phyloP scores from a whole-genome alignment of 2,797 vertebrate genomes.

The Coregonus suidteri region DNA sequence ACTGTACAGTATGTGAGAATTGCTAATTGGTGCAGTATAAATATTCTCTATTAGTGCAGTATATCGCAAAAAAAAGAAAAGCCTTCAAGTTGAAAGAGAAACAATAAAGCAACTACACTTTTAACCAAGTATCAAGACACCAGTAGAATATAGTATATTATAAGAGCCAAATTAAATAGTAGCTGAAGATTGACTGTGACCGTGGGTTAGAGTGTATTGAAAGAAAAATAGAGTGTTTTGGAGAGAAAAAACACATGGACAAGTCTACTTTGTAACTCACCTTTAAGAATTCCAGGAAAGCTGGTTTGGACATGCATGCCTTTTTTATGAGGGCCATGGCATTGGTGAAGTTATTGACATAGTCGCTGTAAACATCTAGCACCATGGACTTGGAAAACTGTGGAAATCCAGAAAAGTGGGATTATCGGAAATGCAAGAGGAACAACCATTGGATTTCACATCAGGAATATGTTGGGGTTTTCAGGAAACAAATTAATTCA shows the following conservation, averaged over 20 bases:
- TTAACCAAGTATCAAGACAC: not conserved
- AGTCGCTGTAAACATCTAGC: constrained; percentile 93
- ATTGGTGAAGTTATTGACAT: constrained; percentile 94
- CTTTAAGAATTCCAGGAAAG: constrained; percentile 95
- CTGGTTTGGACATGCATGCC: constrained; percentile 91
- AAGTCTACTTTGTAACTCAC: constrained; percentile 62
- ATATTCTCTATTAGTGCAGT: not conserved
- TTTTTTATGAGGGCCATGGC: constrained; percentile 96
- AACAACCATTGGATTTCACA: not conserved
- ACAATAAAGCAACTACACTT: not conserved
- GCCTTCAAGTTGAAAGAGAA: not conserved
- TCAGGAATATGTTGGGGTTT: not conserved
- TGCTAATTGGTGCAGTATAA: not conserved
- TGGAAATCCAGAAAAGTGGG: not conserved
- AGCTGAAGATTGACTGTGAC: not conserved
- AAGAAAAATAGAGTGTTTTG: not conserved
- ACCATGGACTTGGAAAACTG: constrained; percentile 99
- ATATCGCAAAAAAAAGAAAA: not conserved
- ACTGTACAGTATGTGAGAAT: not conserved
- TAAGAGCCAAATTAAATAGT: not conserved
- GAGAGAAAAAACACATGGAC: not conserved
- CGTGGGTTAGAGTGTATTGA: not conserved
- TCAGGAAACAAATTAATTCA: not conserved
- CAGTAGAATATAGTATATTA: not conserved
- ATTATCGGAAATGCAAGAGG: not conserved